phyloP scores from a whole-genome alignment of 2,888 invertebrate species.

The Noctua janthina region DNA sequence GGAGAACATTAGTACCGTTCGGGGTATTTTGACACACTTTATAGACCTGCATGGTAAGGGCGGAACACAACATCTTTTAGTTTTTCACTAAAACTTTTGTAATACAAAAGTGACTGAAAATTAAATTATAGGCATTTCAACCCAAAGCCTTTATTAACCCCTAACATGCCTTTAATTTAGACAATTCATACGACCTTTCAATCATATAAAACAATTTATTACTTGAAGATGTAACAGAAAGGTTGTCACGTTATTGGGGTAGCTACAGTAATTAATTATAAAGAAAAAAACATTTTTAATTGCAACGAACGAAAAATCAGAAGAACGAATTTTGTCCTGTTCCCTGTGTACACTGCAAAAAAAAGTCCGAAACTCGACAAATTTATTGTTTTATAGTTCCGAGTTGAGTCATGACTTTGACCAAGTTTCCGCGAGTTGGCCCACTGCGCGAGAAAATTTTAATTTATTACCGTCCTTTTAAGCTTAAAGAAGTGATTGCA shows the following conservation, averaged over 20 bases:
- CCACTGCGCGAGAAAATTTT: slow-evolving; percentile 61
- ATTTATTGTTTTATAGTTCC: slow-evolving; percentile 32
- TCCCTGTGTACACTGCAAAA: not conserved
- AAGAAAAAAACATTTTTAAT: not conserved
- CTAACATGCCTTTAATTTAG: not conserved
- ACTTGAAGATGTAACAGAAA: not conserved
- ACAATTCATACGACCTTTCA: not conserved
- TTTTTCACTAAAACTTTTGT: not conserved
- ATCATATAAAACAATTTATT: not conserved
- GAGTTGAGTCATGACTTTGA: slow-evolving; percentile 52
- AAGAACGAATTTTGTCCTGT: not conserved
- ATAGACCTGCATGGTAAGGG: not conserved
- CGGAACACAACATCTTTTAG: not conserved
- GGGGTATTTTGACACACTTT: too few relatives aligned
- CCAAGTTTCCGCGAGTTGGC: slow-evolving; percentile 43
- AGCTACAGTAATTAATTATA: not conserved
- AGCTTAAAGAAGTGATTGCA: slow-evolving; percentile 65
- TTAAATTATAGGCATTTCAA: not conserved
- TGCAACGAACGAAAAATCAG: too few relatives aligned
- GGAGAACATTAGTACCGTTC: too few relatives aligned
- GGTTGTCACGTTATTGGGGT: not conserved
- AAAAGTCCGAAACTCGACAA: slow-evolving; percentile 7
- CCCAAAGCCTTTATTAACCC: not conserved
- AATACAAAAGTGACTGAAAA: not conserved
- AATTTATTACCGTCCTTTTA: slow-evolving; percentile 70